A percentile compares a stretch with the other conserved stretches of the same genome.
phyloP scores from a whole-genome alignment of 2,888 invertebrate genomes.

The Dyspetes luteomarginatus region DNA sequence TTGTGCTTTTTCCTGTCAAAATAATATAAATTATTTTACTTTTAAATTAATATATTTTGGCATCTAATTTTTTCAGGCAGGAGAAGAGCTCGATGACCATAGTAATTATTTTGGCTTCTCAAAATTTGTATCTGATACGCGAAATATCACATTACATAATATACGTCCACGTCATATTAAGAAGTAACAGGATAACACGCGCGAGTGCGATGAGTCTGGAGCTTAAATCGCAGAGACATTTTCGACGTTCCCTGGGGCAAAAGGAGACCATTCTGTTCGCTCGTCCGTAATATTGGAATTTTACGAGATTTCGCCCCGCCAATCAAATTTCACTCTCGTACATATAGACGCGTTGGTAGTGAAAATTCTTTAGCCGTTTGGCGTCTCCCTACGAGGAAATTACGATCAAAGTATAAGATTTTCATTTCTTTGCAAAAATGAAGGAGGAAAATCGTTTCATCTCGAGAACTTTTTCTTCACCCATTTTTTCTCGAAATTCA shows the following conservation, averaged over 20 bases:
- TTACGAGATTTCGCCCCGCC: slow-evolving; percentile 65
- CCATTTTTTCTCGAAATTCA: background rate
- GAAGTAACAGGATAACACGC: too few relatives aligned
- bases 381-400: slow-evolving; percentile 1
- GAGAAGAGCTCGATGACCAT: background rate
- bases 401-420: background rate
- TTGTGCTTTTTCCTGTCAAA: too few relatives aligned
- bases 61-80: too few relatives aligned
- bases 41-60: too few relatives aligned
- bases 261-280: slow-evolving; percentile 41
- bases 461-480: background rate
- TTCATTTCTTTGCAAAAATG: background rate
- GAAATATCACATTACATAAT: too few relatives aligned
- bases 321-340: slow-evolving; percentile 64
- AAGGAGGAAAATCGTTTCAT: background rate
- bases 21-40: too few relatives aligned
- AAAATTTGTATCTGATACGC: too few relatives aligned
- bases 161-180: too few relatives aligned
- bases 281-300: slow-evolving; percentile 69
- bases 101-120: too few relatives aligned
- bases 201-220: too few relatives aligned
- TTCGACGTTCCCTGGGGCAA: slow-evolving; percentile 18
- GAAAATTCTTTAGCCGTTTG: background rate
- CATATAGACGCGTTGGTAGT: background rate
- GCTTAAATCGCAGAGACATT: slow-evolving; percentile 6